Base-by-base conservation (phyloP, 2,113 vertebrate species). In the Struthio camelus region DNA sequence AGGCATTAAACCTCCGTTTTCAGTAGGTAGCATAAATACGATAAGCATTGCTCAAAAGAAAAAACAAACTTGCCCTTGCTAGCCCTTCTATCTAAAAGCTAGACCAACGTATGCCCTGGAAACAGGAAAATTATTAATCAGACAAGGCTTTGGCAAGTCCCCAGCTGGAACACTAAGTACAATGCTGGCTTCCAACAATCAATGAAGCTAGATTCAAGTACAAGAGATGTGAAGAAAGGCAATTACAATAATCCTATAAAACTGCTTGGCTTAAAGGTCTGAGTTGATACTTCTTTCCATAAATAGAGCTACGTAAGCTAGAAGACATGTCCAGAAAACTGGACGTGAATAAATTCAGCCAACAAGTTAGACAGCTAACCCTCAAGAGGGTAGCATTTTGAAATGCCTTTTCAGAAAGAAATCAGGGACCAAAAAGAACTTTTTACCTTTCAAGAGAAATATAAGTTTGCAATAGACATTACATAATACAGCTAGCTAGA, bases 11-110 rank as follows among this genome's bases (percentile, higher is more conserved):
- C 66, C 78, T 94, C 70, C 87, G 73, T 64, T 76, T 93, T 73
- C 61, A 44, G 24, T 25, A 81, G 78, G 80, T 66, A 78, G 27
- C 87, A 87, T 58, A 94, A 24, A 81, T 67, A 62, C 0, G 40
- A 87, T 4, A 86, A 66, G 42, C 56, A 79, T 24, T 78, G 51
- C 76, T 36, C 51, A 36, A 34, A 94, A 56, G 16, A 42, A 64
- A 94, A n/a, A 95, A 54, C 50, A 89, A 76, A n/a, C 42, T 34
- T 95, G 91, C 69, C 56, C 84, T 78, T 75, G 42, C 61, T 92
- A 92, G 56, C 32, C 89, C 48, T 82, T 84, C 75, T 92, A 59
- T 71, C 65, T 40, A 94, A 95, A 70, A 90, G 34, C 36, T 75
- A 87, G 48, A 86, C 69, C 40, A 75, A 87, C 61, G n/a, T 50